phyloP scores from a whole-genome alignment of 2,797 vertebrate genomes.

The Todus mexicanus region DNA sequence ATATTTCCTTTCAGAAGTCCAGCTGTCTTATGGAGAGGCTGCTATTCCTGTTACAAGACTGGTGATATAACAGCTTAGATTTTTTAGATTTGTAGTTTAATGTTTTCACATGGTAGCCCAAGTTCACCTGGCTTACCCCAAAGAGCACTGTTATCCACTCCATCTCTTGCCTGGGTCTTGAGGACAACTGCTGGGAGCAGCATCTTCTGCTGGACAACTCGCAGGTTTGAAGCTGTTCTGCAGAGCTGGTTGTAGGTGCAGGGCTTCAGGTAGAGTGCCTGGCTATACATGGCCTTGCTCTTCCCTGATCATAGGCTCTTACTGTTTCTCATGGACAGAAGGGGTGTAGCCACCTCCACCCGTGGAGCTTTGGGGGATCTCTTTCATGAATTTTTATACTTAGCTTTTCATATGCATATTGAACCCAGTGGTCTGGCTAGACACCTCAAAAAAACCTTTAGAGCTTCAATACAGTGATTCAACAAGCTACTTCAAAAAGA shows the following conservation, averaged over 20 bases:
- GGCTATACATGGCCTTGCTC: neutral
- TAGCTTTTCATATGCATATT: neutral
- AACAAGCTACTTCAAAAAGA: neutral
- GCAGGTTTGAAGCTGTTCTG: neutral
- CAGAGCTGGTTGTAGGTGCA: neutral
- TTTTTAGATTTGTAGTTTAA: neutral
- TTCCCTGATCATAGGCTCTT: neutral
- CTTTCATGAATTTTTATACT: neutral
- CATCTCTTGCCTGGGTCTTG: neutral
- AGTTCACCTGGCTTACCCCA: neutral
- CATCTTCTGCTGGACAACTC: neutral
- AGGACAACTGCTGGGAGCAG: neutral
- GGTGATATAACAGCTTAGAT: neutral
- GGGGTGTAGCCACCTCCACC: neutral
- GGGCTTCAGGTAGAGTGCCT: neutral
- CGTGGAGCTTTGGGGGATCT: neutral
- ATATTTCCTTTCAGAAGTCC: neutral
- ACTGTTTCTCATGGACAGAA: neutral
- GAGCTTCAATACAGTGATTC: neutral
- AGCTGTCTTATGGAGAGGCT: neutral
- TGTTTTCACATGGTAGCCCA: neutral
- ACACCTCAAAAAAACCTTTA: neutral
- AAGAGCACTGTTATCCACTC: neutral
- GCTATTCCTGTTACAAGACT: neutral
- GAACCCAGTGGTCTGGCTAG: neutral